Base-by-base conservation (phyloP, 2,113 vertebrate genomes). In the Tauraco erythrolophus region DNA sequence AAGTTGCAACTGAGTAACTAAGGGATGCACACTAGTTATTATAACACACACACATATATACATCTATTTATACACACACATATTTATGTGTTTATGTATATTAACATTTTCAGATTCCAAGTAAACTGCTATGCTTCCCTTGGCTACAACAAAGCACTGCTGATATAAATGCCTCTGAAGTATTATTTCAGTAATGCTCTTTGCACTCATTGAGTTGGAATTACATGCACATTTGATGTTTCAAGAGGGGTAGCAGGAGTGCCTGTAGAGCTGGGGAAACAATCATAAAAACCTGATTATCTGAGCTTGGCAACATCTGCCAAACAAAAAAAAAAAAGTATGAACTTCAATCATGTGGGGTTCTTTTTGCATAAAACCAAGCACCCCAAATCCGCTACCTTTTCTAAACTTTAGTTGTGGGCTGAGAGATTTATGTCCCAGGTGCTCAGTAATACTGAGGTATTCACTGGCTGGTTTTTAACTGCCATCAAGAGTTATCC, bases 271-370 rank as follows among this genome's bases (percentile, higher is more conserved):
- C 64, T 64, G 19, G 28, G 46, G 48, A 84, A 56, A 28, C 43
- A 28, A 61, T 35, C n/a, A 30, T 22, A 39, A 57, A 91, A 62
- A 27, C 14, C 64, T 53, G 5, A 18, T 84, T 81, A 68, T 43
- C 23, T 71, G 43, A 84, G 21, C 10, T n/a, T 61, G 23, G 43
- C 72, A 84, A 62, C 9, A 60, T 27, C 56, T 57, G 10, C 28
- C 41, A 76, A 64, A 53, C 43, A 31, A 33, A 45, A 41, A 31
- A 33, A 45, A 41, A 31, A 58, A 37, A 6, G 5, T 4, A 57
- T 0, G 0, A 33, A 58, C 53, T 76, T 48, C 50, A 48, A 0
- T 77, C 23, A 21, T 0, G 1, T 39, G 23, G 10, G 11, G 25
- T 27, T 70, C 11, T 69, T 78, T 46, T 33, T 87, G 35, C 25